Percentiles rank a stretch among this genome's conserved stretches.
phyloP scores from a whole-genome alignment of 2,797 vertebrate genomes.

The Sebastes vulpes region DNA sequence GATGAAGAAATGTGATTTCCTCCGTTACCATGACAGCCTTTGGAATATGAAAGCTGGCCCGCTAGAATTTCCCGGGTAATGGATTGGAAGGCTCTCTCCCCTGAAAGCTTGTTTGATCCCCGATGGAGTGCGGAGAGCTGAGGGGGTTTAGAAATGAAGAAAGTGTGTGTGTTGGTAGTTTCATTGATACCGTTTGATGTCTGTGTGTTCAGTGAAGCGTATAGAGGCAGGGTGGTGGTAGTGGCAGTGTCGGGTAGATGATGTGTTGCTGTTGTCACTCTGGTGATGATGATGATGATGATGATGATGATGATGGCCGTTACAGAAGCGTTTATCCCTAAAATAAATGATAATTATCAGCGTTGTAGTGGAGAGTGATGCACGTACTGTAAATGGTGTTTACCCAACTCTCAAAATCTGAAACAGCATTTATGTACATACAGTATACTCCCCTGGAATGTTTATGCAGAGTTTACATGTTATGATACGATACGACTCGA shows the following conservation, averaged over 20 bases:
- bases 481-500: no score
- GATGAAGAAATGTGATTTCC: constrained; percentile 52
- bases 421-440: neutral
- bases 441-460: no score
- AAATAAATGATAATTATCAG: neutral
- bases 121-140: constrained; percentile 40
- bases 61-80: constrained; percentile 66
- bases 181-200: constrained; percentile 37
- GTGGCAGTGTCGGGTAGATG: neutral
- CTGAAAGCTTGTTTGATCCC: constrained; percentile 75
- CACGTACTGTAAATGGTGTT: neutral
- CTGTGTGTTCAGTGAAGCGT: constrained; percentile 19
- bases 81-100: constrained; percentile 71
- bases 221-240: constrained; percentile 16
- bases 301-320: neutral
- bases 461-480: neutral
- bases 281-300: neutral
- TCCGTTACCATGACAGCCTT: constrained; percentile 69
- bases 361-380: neutral
- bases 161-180: neutral
- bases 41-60: constrained; percentile 38
- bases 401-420: neutral
- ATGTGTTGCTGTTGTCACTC: neutral
- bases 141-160: constrained; percentile 54
- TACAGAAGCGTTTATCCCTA: neutral